These are phyloP conservation scores for Oreochromis grahami DNA, from an alignment of 2,797 vertebrate genomes.

Conservation along the genomic window DNA sequence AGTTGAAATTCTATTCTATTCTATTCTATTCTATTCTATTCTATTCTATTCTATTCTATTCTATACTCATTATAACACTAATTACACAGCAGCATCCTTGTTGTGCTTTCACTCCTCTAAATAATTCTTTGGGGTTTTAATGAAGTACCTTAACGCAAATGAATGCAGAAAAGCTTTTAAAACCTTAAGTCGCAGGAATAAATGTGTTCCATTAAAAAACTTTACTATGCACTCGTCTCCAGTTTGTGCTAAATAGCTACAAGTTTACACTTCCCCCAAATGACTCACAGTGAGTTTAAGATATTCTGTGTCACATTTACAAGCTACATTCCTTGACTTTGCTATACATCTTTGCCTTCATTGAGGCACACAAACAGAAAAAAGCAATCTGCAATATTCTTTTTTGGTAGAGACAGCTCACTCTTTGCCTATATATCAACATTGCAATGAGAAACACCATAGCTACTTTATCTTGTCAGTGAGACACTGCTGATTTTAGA, in stretches of 20 bases:
- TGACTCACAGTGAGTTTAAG: neutral
- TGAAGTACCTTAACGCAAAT: slow-evolving; percentile 22
- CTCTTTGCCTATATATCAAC: slow-evolving; percentile 1
- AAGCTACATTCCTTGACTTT: neutral
- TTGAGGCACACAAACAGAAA: neutral
- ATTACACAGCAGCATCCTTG: slow-evolving; percentile 29
- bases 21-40: too few species aligned
- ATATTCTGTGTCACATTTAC: neutral
- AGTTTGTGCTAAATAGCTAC: neutral
- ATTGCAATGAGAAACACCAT: neutral
- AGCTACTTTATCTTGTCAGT: slow-evolving; percentile 39
- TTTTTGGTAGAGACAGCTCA: neutral
- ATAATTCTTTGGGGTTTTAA: slow-evolving; percentile 26
- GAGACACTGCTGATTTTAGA: slow-evolving; percentile 55
- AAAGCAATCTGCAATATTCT: neutral
- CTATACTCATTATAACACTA: slow-evolving; percentile 8
- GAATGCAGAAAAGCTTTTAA: slow-evolving; percentile 18
- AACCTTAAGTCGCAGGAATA: neutral
- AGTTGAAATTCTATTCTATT: too few species aligned
- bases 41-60: too few species aligned
- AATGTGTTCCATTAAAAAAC: slow-evolving; percentile 28
- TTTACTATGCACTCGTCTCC: neutral
- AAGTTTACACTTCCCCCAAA: neutral
- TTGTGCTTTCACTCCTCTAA: slow-evolving; percentile 16
- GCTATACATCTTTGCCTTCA: neutral